Conservation (phyloP, 2,888 invertebrate species). For the Sinhomidia bicolor region DNA sequence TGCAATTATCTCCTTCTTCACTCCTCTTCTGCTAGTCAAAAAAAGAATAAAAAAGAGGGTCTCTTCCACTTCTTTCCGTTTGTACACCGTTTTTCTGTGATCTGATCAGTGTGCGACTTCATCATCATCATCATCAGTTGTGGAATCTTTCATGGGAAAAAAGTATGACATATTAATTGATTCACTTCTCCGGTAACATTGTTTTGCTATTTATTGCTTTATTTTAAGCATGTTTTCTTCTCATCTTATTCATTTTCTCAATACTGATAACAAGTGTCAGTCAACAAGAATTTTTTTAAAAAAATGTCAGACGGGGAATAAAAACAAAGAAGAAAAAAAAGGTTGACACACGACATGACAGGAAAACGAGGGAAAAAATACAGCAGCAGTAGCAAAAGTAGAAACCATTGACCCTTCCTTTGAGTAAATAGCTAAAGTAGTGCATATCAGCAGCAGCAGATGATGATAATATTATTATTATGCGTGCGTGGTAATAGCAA, state of each 20-base stretch:
- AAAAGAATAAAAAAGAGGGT: no score
- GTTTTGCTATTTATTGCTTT: slow-evolving; percentile 51
- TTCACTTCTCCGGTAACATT: slow-evolving; percentile 41
- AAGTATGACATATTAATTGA: slow-evolving; percentile 52
- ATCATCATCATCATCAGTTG: background rate
- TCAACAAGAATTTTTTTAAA: background rate
- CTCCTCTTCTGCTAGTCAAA: no score
- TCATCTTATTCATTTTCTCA: slow-evolving; percentile 15
- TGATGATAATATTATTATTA: no score
- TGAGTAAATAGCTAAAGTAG: no score
- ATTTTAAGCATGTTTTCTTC: slow-evolving; percentile 18
- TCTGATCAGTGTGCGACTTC: background rate
- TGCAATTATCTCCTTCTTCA: slow-evolving; percentile 73
- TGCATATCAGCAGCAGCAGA: no score
- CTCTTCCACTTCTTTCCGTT: no score
- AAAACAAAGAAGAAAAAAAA: no score
- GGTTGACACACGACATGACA: slow-evolving; percentile 30
- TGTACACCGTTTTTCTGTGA: no score
- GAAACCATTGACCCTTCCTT: slow-evolving; percentile 36
- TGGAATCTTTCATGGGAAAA: slow-evolving; percentile 35
- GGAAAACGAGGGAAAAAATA: background rate
- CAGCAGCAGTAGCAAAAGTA: no score
- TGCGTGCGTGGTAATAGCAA: no score
- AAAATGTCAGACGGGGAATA: background rate
- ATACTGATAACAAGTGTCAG: slow-evolving; percentile 23